Conservation (phyloP, 2,797 vertebrate species). For the Streptopelia turtur region DNA sequence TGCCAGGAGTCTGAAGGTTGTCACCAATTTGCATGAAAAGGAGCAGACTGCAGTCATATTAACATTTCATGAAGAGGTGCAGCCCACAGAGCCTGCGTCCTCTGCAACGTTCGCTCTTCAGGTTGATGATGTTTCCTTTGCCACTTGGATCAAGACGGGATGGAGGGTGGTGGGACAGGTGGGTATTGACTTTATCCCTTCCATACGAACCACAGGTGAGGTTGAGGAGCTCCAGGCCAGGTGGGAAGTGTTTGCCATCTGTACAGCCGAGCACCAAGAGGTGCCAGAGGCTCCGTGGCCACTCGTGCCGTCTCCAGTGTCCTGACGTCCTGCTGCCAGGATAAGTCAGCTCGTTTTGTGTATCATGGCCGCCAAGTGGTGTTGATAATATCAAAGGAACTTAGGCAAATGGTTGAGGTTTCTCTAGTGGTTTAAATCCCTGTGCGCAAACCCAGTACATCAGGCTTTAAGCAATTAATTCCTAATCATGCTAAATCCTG, state of each 20-base stretch:
- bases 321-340: fast-evolving
- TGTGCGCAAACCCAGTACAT: not conserved
- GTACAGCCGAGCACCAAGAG: fast-evolving
- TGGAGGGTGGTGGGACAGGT: fast-evolving
- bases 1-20: conserved; percentile 8
- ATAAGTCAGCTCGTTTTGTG: not conserved
- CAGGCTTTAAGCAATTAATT: conserved; percentile 60
- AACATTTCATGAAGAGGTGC: conserved; percentile 6
- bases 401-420: conserved; percentile 10
- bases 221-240: not conserved
- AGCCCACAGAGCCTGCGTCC: fast-evolving
- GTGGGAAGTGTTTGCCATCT: not conserved
- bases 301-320: fast-evolving
- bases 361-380: not conserved
- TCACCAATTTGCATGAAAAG: not conserved
- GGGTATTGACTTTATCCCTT: not conserved
- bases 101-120: not conserved
- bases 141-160: not conserved
- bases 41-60: conserved; percentile 30
- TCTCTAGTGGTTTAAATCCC: not conserved
- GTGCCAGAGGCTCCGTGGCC: fast-evolving
- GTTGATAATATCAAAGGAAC: not conserved
- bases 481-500: conserved; percentile 25
- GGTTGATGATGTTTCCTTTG: not conserved
- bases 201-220: not conserved